Evolutionary conservation across 2,888 invertebrate genomes (phyloP).

Genomic region (Hemicrepidius hirtus): DNA sequence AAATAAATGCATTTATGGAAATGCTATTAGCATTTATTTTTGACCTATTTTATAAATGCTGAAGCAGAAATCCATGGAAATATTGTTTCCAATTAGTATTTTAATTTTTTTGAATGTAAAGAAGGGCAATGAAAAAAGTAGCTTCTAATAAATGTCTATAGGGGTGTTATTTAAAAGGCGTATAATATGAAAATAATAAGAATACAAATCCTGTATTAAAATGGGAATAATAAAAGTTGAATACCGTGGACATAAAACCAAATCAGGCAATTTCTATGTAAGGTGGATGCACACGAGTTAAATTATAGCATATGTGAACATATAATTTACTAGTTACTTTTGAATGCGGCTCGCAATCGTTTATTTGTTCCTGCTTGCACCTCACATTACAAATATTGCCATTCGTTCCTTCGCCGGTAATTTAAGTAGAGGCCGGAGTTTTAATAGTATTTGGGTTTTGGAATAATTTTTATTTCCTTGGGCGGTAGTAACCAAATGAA

Average conservation of each 20-base stretch:
- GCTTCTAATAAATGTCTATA: neutral
- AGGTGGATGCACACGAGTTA: constrained; percentile 43
- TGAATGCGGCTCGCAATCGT: constrained; percentile 31
- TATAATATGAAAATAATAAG: constrained; percentile 8
- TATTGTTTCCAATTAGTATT: too few relatives aligned
- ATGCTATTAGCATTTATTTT: constrained; percentile 20
- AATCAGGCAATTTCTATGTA: constrained; percentile 48
- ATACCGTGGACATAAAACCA: constrained; percentile 27
- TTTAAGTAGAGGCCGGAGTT: constrained; percentile 18
- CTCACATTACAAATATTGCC: constrained; percentile 35
- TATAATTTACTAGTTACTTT: constrained; percentile 48
- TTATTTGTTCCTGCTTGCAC: constrained; percentile 35
- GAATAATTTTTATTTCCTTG: constrained; percentile 18
- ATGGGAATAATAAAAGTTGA: constrained; percentile 21
- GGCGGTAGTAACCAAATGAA: neutral
- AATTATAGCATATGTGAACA: constrained; percentile 50
- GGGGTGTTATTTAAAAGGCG: neutral
- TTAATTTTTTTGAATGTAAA: too few relatives aligned
- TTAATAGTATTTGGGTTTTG: constrained; percentile 19
- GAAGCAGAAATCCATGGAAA: too few relatives aligned
- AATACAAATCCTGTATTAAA: constrained; percentile 19
- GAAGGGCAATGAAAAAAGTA: neutral
- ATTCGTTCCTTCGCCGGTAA: constrained; percentile 15
- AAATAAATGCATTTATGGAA: constrained; percentile 10
- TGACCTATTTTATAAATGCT: too few relatives aligned